A percentile compares a stretch with the other conserved stretches of the same genome.
These are phyloP conservation scores for Psilopsiagon aurifrons DNA, from an alignment of 2,113 vertebrate genomes.

Conservation along the genomic window DNA sequence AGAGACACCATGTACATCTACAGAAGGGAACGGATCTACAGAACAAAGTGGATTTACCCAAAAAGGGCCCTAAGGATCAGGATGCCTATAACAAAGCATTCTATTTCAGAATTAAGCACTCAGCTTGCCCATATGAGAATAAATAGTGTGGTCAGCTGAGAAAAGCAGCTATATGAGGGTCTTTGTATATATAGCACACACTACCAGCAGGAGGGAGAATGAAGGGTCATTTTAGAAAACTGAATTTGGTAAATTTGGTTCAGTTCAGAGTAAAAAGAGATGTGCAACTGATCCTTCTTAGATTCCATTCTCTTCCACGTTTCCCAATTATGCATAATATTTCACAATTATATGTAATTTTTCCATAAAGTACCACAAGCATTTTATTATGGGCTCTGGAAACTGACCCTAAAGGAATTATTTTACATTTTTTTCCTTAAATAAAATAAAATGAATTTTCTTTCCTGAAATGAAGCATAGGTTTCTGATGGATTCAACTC, in stretches of 20 bases:
- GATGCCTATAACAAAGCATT: background rate
- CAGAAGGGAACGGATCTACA: background rate
- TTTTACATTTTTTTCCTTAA: background rate
- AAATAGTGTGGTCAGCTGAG: background rate
- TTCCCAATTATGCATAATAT: background rate
- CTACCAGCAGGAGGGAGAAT: background rate
- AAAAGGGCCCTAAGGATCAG: background rate
- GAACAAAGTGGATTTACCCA: background rate
- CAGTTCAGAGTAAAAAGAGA: background rate
- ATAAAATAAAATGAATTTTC: background rate
- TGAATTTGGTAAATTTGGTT: background rate
- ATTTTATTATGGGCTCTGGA: background rate
- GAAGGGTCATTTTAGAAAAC: background rate
- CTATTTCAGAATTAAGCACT: background rate
- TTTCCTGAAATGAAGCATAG: background rate
- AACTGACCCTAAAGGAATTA: background rate
- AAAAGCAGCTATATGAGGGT: background rate
- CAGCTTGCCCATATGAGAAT: background rate
- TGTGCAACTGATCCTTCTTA: background rate
- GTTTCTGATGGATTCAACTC: background rate
- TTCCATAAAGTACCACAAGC: background rate
- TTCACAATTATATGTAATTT: conserved; percentile 1
- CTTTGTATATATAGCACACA: background rate
- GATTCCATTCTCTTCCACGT: background rate
- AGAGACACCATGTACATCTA: background rate